Conservation (phyloP, 2,113 vertebrate genomes). For the Hydrolagus affinis region DNA sequence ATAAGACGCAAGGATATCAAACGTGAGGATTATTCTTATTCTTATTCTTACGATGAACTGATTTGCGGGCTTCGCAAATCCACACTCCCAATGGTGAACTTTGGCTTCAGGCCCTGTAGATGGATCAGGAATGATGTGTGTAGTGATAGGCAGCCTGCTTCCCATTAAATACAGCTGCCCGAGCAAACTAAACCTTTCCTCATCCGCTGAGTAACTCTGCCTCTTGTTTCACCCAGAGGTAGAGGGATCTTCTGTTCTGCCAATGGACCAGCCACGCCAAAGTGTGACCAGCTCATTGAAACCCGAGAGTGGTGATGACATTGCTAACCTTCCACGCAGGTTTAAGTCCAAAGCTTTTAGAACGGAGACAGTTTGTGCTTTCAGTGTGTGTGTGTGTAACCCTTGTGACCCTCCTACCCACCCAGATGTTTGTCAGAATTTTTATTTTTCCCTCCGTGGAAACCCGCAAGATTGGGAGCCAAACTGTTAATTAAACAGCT, state of each 20-base stretch:
- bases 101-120: background rate
- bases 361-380: background rate
- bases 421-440: background rate
- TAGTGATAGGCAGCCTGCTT: background rate
- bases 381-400: background rate
- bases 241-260: background rate
- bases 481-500: slow-evolving; percentile 12
- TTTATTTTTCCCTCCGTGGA: background rate
- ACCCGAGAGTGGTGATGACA: slow-evolving; percentile 20
- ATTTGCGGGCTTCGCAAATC: too few relatives aligned
- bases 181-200: background rate
- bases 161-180: slow-evolving; percentile 17
- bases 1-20: too few relatives aligned
- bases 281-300: slow-evolving; percentile 8
- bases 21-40: too few relatives aligned
- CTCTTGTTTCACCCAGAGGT: background rate
- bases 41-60: too few relatives aligned
- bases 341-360: background rate
- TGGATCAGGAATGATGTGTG: background rate
- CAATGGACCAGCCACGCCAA: background rate
- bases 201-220: background rate
- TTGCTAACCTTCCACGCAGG: background rate
- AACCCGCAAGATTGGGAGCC: background rate
- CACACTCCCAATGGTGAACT: background rate
- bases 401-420: background rate